Evolutionary conservation across 1,140 invertebrate species (phyloP).

Genomic region (Laupala kohalensis): DNA sequence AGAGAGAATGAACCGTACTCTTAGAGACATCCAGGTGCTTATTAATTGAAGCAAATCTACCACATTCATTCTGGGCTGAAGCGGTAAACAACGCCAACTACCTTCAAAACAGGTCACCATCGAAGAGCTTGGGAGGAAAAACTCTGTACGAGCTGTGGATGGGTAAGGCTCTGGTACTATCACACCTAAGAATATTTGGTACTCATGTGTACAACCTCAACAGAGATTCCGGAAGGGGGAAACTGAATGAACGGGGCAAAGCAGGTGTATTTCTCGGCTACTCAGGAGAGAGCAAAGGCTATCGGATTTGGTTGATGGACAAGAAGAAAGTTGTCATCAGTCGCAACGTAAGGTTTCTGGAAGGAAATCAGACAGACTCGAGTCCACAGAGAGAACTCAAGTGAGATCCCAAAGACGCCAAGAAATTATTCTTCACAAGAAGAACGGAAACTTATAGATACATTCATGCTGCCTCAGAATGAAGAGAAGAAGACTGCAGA

Average conservation of each 20-base stretch:
- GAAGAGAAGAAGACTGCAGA: not conserved
- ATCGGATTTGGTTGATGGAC: slow-evolving; percentile 21
- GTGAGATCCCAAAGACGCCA: too few relatives aligned
- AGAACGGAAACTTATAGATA: too few relatives aligned
- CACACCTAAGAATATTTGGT: slow-evolving; percentile 21
- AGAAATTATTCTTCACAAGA: too few relatives aligned
- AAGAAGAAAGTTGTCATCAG: slow-evolving; percentile 19
- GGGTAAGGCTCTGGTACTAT: slow-evolving; percentile 18
- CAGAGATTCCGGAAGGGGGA: not conserved
- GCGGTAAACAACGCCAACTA: slow-evolving; percentile 20
- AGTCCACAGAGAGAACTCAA: too few relatives aligned
- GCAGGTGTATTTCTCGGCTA: slow-evolving; percentile 20
- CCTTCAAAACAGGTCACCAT: slow-evolving; percentile 22
- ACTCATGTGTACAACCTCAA: slow-evolving; percentile 5
- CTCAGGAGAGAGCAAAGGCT: slow-evolving; percentile 19
- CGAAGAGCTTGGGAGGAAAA: slow-evolving; percentile 16
- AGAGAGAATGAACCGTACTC: slow-evolving; percentile 25
- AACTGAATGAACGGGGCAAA: slow-evolving; percentile 16
- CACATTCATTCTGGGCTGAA: slow-evolving; percentile 24
- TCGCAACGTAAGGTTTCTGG: slow-evolving; percentile 24
- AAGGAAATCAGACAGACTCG: slow-evolving; percentile 14
- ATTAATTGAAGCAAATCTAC: slow-evolving; percentile 21
- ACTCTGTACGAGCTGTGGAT: slow-evolving; percentile 21
- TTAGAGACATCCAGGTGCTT: slow-evolving; percentile 22
- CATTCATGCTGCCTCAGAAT: not conserved